These are phyloP conservation scores for Coilia nasus DNA, from an alignment of 2,797 vertebrate species.

Conservation along the genomic window DNA sequence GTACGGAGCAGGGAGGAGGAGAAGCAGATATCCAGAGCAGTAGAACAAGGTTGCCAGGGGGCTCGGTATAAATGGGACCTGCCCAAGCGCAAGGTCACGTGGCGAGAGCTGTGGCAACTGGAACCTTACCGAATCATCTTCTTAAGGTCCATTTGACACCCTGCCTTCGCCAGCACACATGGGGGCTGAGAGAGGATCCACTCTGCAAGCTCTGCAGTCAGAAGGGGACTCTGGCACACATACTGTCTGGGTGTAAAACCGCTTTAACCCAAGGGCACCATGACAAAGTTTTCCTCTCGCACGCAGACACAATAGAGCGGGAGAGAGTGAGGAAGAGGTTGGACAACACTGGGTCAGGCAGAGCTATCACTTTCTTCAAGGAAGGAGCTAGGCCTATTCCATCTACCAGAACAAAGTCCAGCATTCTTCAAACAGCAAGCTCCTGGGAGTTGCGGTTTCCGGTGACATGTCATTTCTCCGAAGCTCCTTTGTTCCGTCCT, in stretches of 20 bases:
- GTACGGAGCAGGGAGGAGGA: conserved; percentile 3
- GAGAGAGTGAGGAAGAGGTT: neutral
- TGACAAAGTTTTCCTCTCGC: neutral
- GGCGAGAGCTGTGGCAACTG: neutral
- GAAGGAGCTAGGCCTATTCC: neutral
- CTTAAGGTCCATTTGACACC: neutral
- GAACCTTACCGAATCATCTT: neutral
- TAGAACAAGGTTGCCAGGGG: neutral
- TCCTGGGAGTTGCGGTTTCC: no score
- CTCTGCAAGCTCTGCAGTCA: neutral
- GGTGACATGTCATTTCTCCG: no score
- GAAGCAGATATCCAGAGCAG: neutral
- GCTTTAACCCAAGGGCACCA: conserved; percentile 7
- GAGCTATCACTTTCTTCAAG: neutral
- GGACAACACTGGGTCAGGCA: neutral
- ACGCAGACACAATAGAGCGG: neutral
- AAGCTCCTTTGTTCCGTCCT: no score
- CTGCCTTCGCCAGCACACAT: neutral
- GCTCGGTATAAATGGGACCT: neutral
- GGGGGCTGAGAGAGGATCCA: neutral
- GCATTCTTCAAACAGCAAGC: no score
- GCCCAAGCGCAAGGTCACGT: neutral
- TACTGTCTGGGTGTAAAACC: conserved; percentile 1
- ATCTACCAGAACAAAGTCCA: no score
- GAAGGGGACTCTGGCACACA: neutral